Base-by-base conservation (phyloP, 2,113 vertebrate genomes). In the Pardalotus punctatus region DNA sequence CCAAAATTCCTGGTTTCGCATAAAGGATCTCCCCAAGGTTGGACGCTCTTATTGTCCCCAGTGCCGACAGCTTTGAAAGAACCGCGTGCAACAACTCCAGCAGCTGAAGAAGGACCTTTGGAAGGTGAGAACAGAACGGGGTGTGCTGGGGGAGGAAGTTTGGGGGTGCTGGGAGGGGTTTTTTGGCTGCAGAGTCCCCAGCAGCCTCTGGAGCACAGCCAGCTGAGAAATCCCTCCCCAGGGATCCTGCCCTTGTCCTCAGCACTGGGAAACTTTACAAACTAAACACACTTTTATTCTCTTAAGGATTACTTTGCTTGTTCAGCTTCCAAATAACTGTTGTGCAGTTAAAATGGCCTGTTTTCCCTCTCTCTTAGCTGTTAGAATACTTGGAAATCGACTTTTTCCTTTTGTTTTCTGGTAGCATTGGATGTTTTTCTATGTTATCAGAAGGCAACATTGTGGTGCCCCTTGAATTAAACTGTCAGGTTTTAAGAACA, bases 391-490 rank as follows among this genome's bases (percentile, higher is more conserved):
- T 92, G 79, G 85, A 85, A 77, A 54, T 11, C 0, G 28, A n/a
- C 54, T 95, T 86, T 42, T 47, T 70, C 82, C 67, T 79, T 95
- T 81, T 93, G 66, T 93, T 93, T 94, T 74, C 71, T 54, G 54
- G 12, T 65, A 24, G 58, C 21, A 9, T 10, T 64, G 53, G 42
- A 17, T 85, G 73, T 38, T 84, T 86, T 60, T 19, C 1, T 81
- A 0, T 38, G 87, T 82, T 95, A 89, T 72, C 81, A 76, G 91
- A 50, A 82, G 22, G 81, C 6, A 1, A 66, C 84, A 43, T 11
- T 0, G 51, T 4, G 10, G 35, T 83, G 92, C 67, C 47, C 58
- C 88, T 72, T 36, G 62, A 70, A 40, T 79, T 57, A 73, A 93
- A 66, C 79, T 67, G 56, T 47, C 45, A 43, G 29, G 12, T 64